phyloP scores from a whole-genome alignment of 2,888 invertebrate species.

The Eumerus sabulonum region DNA sequence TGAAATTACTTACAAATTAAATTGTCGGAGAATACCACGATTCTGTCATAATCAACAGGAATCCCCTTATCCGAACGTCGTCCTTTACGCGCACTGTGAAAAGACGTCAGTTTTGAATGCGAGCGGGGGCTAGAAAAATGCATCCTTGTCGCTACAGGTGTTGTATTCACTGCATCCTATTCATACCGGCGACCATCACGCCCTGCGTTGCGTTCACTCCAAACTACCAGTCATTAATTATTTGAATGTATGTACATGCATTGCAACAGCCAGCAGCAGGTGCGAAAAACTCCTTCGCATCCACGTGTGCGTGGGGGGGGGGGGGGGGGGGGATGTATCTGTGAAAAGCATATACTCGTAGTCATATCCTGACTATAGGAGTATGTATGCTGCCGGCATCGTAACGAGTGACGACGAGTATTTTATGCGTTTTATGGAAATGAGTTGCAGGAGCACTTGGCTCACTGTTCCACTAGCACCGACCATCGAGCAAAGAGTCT shows the following conservation, averaged over 20 bases:
- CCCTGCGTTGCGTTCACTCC: conserved; percentile 32
- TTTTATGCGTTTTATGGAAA: conserved; percentile 46
- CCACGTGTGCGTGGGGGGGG: background rate
- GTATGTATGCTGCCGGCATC: background rate
- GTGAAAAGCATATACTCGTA: background rate
- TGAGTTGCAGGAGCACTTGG: conserved; percentile 30
- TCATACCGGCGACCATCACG: conserved; percentile 4
- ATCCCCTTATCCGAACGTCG: conserved; percentile 6
- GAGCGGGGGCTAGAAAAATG: background rate
- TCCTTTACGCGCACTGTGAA: no score
- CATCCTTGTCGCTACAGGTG: conserved; percentile 45
- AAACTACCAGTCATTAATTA: conserved; percentile 43
- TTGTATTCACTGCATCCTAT: conserved; percentile 35
- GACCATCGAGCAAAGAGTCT: no score
- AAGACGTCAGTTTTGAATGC: no score
- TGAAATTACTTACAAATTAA: conserved; percentile 57
- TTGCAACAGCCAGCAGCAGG: conserved; percentile 19
- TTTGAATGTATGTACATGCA: conserved; percentile 24
- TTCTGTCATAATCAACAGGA: conserved; percentile 22
- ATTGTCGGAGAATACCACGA: conserved; percentile 28
- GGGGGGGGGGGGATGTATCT: background rate
- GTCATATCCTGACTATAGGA: background rate
- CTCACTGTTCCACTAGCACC: background rate
- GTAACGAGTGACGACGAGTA: background rate
- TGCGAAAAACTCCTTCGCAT: conserved; percentile 14